A percentile compares a stretch with the other conserved stretches of the same genome.
These are phyloP conservation scores for Clinocottus analis DNA, from an alignment of 2,113 vertebrate genomes.

Conservation along the genomic window DNA sequence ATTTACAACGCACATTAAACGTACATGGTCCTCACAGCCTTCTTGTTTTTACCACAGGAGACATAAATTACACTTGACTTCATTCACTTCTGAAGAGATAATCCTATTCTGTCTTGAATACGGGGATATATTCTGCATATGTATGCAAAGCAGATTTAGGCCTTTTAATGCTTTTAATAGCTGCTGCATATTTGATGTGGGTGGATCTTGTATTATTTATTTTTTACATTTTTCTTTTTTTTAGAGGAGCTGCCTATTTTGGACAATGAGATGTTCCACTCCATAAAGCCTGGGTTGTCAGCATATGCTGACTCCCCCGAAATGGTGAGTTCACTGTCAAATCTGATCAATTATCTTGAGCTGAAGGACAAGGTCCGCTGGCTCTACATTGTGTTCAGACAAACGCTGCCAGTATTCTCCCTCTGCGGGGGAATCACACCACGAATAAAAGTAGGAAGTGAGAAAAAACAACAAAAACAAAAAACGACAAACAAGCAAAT, in stretches of 20 bases:
- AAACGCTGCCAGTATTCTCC: conserved; percentile 4
- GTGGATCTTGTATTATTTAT: conserved; percentile 32
- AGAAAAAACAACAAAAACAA: conserved; percentile 1
- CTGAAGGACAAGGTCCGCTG: conserved; percentile 13
- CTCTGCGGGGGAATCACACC: background rate
- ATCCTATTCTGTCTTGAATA: conserved; percentile 40
- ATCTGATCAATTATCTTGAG: conserved; percentile 42
- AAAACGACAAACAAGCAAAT: conserved; percentile 33
- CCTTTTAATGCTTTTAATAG: conserved; percentile 44
- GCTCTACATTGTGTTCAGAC: conserved; percentile 14
- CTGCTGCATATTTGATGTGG: conserved; percentile 48
- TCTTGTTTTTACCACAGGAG: background rate
- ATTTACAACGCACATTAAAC: conserved; percentile 1
- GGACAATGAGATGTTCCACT: conserved; percentile 95
- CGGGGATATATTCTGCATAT: conserved; percentile 20
- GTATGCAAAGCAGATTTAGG: conserved; percentile 44
- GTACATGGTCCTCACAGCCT: too few relatives aligned
- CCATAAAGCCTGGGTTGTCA: conserved; percentile 94
- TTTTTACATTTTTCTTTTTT: conserved; percentile 11
- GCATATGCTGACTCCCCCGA: conserved; percentile 91
- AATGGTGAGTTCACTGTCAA: conserved; percentile 83
- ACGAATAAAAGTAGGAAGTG: conserved; percentile 47
- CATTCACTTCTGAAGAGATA: conserved; percentile 30
- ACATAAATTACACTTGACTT: conserved; percentile 3
- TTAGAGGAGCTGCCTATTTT: conserved; percentile 87